Conservation (phyloP, 2,113 vertebrate genomes). For the Alectura lathami region DNA sequence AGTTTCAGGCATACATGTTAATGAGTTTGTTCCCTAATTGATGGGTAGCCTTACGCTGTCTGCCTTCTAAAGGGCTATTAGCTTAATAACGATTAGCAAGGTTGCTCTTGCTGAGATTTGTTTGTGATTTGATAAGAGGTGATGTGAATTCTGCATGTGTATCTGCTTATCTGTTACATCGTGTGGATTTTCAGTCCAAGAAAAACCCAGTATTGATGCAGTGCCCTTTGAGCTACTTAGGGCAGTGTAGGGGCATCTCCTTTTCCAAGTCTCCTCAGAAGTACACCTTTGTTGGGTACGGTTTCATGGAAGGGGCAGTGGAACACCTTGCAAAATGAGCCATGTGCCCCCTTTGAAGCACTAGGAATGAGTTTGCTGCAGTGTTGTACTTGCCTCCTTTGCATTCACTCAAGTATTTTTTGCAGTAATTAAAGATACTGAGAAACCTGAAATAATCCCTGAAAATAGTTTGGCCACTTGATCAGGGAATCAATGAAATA, state of each 20-base stretch:
- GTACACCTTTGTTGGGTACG: neutral
- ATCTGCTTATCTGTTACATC: neutral
- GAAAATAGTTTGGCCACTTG: neutral
- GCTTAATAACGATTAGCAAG: neutral
- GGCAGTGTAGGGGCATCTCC: neutral
- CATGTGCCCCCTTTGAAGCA: neutral
- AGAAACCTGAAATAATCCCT: neutral
- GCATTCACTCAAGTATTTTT: neutral
- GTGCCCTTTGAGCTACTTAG: neutral
- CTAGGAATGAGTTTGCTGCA: neutral
- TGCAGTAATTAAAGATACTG: neutral
- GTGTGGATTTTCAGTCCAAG: neutral
- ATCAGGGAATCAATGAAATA: neutral
- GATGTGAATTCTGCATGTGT: neutral
- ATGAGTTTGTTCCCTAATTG: neutral
- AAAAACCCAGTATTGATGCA: neutral
- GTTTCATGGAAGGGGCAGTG: neutral
- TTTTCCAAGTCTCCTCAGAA: neutral
- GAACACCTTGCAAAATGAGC: neutral
- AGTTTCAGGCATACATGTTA: neutral
- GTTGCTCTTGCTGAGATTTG: neutral
- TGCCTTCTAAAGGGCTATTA: neutral
- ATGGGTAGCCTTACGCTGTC: neutral
- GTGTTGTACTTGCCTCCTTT: neutral
- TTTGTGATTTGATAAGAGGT: neutral